Percentiles rank a stretch among this genome's conserved stretches.
Evolutionary conservation across 1,140 invertebrate genomes (phyloP).

Genomic region (Trachymyrmex septentrionalis): DNA sequence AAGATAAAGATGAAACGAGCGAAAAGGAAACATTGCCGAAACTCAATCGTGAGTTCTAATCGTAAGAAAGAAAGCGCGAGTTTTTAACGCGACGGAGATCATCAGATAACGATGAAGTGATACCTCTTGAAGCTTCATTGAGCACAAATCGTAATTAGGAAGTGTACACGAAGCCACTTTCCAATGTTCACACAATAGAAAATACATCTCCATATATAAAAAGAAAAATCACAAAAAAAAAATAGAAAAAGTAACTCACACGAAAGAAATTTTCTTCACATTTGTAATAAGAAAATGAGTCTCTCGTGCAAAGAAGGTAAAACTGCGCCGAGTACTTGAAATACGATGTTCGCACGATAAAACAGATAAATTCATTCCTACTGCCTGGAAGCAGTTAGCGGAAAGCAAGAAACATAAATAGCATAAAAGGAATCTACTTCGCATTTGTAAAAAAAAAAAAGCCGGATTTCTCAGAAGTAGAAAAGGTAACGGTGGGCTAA

Average conservation of each 20-base stretch:
- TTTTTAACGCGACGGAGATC: neutral
- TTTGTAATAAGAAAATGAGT: slow-evolving; percentile 37
- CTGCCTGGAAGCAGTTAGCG: slow-evolving; percentile 16
- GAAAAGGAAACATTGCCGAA: neutral
- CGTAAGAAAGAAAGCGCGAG: slow-evolving; percentile 23
- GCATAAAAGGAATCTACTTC: slow-evolving; percentile 21
- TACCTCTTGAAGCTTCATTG: slow-evolving; percentile 22
- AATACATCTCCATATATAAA: slow-evolving; percentile 14
- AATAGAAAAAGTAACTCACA: slow-evolving; percentile 42
- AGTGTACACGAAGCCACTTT: slow-evolving; percentile 17
- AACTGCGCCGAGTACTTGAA: slow-evolving; percentile 36
- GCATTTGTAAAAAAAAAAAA: neutral
- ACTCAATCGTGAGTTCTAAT: slow-evolving; percentile 8
- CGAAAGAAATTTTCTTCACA: slow-evolving; percentile 38
- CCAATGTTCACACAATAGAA: neutral
- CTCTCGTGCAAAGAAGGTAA: slow-evolving; percentile 26
- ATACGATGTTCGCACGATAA: slow-evolving; percentile 51
- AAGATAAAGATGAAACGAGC: neutral
- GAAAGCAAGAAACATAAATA: slow-evolving; percentile 29
- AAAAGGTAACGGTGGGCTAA: slow-evolving; percentile 9
- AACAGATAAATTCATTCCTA: slow-evolving; percentile 17
- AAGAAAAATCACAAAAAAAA: slow-evolving; percentile 40
- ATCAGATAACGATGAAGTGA: neutral
- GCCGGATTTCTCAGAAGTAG: neutral
- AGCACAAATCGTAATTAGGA: slow-evolving; percentile 23